Base-by-base conservation (phyloP, 2,888 invertebrate species). In the Leucozona laternaria region DNA sequence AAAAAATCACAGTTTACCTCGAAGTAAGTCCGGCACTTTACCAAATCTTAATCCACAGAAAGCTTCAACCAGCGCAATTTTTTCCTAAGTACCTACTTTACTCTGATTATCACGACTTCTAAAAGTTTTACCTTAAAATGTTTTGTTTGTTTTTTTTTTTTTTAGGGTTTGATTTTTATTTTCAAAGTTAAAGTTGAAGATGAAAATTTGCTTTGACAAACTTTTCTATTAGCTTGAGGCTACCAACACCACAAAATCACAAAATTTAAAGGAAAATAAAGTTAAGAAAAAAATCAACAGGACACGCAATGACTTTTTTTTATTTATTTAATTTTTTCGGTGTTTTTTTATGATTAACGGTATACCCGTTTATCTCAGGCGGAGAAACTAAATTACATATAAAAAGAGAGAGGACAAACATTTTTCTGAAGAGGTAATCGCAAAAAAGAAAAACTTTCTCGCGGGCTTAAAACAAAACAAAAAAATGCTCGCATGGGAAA, bases 141-240 rank as follows among this genome's bases (percentile, higher is more conserved):
- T 7, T 13, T 50, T 17, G 2, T 15, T 25, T 5, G 15, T 62
- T 40, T n/a, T 13, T 43, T 25, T 28, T 0, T 45, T 45, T 64
- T 17, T n/a, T 7, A 28, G 0, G 5, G 13, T 48, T 31, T 64
- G 28, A 20, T 58, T 22, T 17, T 64, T 20, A 20, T 45, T 66
- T 66, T 34, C 11, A 20, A 20, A 48, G 66, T 48, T 34, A 4
- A 66, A 66, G 66, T 66, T 66, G 31, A 31, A 66, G 34, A 66
- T 66, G 11, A 48, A 48, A 66, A 66, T 66, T 66, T 48, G 48
- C 48, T 79, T 57, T 79, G 57, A 58, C 25, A 72, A 79, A 79
- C 62, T 66, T 79, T 72, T 72, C 64, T 55, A 43, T 72, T 79
- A 64, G 66, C 57, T 60, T 37, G 66, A 48, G 48, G 76, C 43